phyloP scores from a whole-genome alignment of 2,888 invertebrate species.

The Drosophila anomalipes region DNA sequence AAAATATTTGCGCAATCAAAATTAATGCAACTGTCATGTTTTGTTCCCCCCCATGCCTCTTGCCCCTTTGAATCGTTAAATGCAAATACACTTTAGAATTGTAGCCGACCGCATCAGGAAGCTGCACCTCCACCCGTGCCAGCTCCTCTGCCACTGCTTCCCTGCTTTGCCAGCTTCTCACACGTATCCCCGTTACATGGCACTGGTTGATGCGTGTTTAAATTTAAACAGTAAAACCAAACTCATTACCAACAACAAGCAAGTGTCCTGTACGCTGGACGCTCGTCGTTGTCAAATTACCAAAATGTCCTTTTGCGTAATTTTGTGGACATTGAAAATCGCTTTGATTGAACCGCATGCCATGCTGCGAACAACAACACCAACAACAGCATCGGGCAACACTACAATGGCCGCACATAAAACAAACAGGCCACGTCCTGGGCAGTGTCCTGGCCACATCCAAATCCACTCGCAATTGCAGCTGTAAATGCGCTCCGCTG shows the following conservation, averaged over 20 bases:
- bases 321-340: constrained; percentile 82
- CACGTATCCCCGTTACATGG: constrained; percentile 21
- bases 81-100: constrained; percentile 84
- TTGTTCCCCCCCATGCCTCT: not conserved
- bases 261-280: constrained; percentile 39
- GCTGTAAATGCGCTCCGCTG: constrained; percentile 77
- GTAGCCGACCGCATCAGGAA: constrained; percentile 63
- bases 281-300: constrained; percentile 75
- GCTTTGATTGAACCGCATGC: constrained; percentile 82
- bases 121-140: not conserved
- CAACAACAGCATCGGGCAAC: constrained; percentile 18
- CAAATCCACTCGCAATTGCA: constrained; percentile 76
- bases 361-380: constrained; percentile 52
- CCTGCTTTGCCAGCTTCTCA: not conserved
- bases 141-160: not conserved
- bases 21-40: constrained; percentile 82
- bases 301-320: constrained; percentile 81
- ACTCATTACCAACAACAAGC: constrained; percentile 79
- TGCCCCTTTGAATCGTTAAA: constrained; percentile 67
- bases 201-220: constrained; percentile 55
- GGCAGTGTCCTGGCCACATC: constrained; percentile 52
- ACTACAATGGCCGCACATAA: constrained; percentile 79
- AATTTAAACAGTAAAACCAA: constrained; percentile 81
- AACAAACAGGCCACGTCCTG: constrained; percentile 73
- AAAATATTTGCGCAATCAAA: constrained; percentile 79